Evolutionary conservation across 2,888 invertebrate species (phyloP), one percentile per base, ranked within the genome.

Genomic region (Mayetiola destructor): DNA sequence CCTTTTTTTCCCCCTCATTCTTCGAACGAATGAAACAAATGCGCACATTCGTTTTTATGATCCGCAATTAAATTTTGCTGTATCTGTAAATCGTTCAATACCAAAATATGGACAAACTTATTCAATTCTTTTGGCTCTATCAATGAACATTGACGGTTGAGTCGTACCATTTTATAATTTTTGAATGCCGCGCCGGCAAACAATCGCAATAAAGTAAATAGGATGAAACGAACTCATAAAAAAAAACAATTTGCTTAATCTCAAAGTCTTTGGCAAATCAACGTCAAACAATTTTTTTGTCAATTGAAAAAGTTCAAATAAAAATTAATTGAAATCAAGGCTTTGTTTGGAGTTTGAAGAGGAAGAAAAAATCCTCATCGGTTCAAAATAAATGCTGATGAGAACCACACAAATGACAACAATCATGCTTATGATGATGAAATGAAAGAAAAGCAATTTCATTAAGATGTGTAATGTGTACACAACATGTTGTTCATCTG

Each of bases 121-220:
- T n/a, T n/a, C n/a, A n/a, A n/a, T n/a, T n/a, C n/a, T n/a, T n/a
- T n/a, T n/a, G n/a, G n/a, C n/a, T n/a, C n/a, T n/a, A n/a, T n/a
- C n/a, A n/a, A n/a, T n/a, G n/a, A n/a, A n/a, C n/a, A n/a, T n/a
- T n/a, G n/a, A n/a, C n/a, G n/a, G n/a, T n/a, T n/a, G n/a, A n/a
- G n/a, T n/a, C n/a, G n/a, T n/a, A n/a, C n/a, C n/a, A n/a, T n/a
- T n/a, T n/a, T n/a, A n/a, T n/a, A n/a, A n/a, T n/a, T n/a, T n/a
- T 48, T n/a, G 27, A 16, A n/a, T 48, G 48, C 48, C 48, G 48
- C 48, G 48, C 27, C 48, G 48, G 48, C 48, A 48, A 48, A 48
- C 16, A 27, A 48, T 27, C 48, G 48, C 48, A 48, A 27, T 48
- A 48, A n/a, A n/a, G 27, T 27, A 27, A 48, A 3, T 27, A 48